Base-by-base conservation (phyloP, 2,797 vertebrate genomes). In the Synaphobranchus kaupii region DNA sequence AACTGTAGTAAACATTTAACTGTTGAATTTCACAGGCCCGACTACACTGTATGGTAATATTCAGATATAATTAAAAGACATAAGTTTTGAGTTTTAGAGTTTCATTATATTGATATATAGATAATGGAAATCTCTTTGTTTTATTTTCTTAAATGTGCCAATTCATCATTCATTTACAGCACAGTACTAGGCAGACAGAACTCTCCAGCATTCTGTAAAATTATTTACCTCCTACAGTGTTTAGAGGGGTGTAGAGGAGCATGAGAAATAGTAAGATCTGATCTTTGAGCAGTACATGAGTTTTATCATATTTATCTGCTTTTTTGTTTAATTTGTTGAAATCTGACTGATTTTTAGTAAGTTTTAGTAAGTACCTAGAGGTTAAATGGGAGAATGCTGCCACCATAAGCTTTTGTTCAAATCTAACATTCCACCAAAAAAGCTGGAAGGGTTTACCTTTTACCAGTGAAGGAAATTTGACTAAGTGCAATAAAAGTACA, bases 401-500 rank as follows among this genome's bases (percentile, higher is more conserved):
- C 50, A n/a, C 44, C 22, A 17, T 48, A 47, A 54, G 2, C 68
- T 39, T 73, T 73, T 34, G 44, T 80, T 47, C 39, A 47, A 81
- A 7, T 25, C 34, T 10, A n/a, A n/a, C 73, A 78, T 39, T 15
- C 22, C 25, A 81, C 73, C 1, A 50, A 81, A 3, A 81, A 50
- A 25, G 47, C 82, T 83, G 82, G n/a, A 25, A 83, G 50, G 10
- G 82, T 83, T 83, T 83, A 54, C 52, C 52, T 31, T 28, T 83
- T 52, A 22, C 80, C 34, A 81, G 78, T 48, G 44, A 25, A 80
- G 20, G 76, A 80, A 39, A 20, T 80, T 20, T 80, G 39, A 80
- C 39, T 47, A 48, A n/a, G 25, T 81, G 47, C 78, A 81, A 81
- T 50, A 50, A 81, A 48, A 25, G 44, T n/a, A 81, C 47, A 50